A percentile compares a stretch with the other conserved stretches of the same genome.
These are phyloP conservation scores for Tragopan temminckii DNA, from an alignment of 2,797 vertebrate species.

Conservation along the genomic window DNA sequence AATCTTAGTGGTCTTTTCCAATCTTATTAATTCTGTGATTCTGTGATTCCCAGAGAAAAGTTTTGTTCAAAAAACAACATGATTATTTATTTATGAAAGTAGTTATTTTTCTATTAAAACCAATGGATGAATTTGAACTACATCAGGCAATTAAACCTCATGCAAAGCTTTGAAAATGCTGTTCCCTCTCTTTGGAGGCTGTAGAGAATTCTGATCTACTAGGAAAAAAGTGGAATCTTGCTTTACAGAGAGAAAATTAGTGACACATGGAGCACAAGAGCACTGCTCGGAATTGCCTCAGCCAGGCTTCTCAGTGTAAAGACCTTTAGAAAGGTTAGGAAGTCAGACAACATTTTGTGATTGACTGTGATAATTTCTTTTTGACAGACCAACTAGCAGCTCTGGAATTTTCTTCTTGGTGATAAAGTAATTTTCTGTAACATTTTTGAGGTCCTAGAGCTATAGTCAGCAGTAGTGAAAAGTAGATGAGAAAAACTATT, in stretches of 20 bases:
- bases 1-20: no score
- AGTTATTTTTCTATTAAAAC: neutral
- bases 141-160: neutral
- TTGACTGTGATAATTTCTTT: neutral
- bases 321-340: neutral
- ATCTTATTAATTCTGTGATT: no score
- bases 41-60: neutral
- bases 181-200: neutral
- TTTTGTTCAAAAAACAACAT: neutral
- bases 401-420: neutral
- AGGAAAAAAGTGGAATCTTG: neutral
- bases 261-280: neutral
- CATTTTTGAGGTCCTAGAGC: neutral
- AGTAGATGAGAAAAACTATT: neutral
- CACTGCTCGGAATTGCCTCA: neutral
- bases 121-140: neutral
- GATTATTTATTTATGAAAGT: constrained; percentile 4
- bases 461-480: neutral
- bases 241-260: neutral
- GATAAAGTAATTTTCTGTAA: neutral
- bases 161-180: neutral
- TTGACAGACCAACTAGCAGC: neutral
- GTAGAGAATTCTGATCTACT: neutral
- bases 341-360: neutral
- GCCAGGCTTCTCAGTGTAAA: neutral